phyloP scores from a whole-genome alignment of 2,797 vertebrate genomes.

The Coranthus polyacanthus region DNA sequence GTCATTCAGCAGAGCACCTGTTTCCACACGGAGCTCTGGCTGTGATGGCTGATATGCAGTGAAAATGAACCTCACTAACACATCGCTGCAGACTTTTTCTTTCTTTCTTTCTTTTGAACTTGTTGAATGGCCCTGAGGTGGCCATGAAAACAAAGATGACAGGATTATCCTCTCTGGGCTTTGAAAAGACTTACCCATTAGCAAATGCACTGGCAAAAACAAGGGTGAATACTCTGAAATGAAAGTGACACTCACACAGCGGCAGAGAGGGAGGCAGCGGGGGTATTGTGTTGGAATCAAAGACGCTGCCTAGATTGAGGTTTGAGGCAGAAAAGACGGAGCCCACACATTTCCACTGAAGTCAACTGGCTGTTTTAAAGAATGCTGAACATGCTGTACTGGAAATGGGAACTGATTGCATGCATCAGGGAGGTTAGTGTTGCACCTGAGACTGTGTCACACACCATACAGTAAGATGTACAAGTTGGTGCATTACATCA shows the following conservation, averaged over 20 bases:
- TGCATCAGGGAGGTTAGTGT: constrained; percentile 60
- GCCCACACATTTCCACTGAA: constrained; percentile 66
- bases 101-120: constrained; percentile 56
- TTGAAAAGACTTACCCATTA: constrained; percentile 69
- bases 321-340: constrained; percentile 59
- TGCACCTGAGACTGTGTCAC: constrained; percentile 39
- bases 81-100: constrained; percentile 21
- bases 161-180: constrained; percentile 64
- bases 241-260: constrained; percentile 65
- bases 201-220: constrained; percentile 62
- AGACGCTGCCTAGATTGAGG: constrained; percentile 69
- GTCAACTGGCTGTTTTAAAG: constrained; percentile 62
- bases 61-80: constrained; percentile 44
- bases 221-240: constrained; percentile 69
- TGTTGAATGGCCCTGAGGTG: constrained; percentile 64
- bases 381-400: constrained; percentile 46
- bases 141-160: constrained; percentile 72
- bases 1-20: constrained; percentile 63
- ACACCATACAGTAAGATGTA: constrained; percentile 49
- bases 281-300: constrained; percentile 77
- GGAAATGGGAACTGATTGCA: constrained; percentile 59
- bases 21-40: constrained; percentile 49
- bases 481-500: constrained; percentile 37
- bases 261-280: constrained; percentile 54
- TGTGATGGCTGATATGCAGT: constrained; percentile 41